Evolutionary conservation across 2,888 invertebrate species (phyloP), one percentile per base, ranked within the genome.

Genomic region (Chrysolina americana): DNA sequence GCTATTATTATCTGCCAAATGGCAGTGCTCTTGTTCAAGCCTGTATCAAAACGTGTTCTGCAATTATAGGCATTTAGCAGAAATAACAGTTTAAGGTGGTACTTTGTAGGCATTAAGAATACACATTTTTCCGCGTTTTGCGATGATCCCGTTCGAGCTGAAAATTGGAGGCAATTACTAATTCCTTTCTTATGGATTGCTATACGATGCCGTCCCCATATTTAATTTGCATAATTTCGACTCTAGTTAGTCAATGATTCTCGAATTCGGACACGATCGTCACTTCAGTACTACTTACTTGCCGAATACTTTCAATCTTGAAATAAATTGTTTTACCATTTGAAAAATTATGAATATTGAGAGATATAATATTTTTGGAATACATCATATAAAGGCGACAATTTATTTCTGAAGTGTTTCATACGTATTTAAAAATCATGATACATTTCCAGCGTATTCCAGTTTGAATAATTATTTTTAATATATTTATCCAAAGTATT

Each of bases 1-100:
- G 66, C 69, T 69, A 59, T 71, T 19, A 76, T 76, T 74, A 76
- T 44, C 62, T 47, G 13, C 36, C 23, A 66, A 76, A 74, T 74
- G 76, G 74, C 71, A 65, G 76, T 73, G 70, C 65, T 71, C 53
- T 44, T 23, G 65, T 50, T 21, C 47, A 48, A 65, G 44, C 48
- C 28, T 48, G 65, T 65, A 56, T 47, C 66, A 19, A 56, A 68
- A 53, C 75, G 71, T 50, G 65, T 68, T 41, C 69, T 59, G 53
- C 59, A 69, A 76, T 76, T 76, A 74, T 74, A 41, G 68, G 53
- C 65, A 74, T 76, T 74, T 74, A 72, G 71, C 69, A 48, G 44
- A 65, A 69, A 72, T 75, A 69, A 71, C 75, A 64, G 65, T 65
- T 59, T 68, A 41, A 68, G 71, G 50, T 72, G 65, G 69, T 75